Conservation (phyloP, 2,888 invertebrate species). For the Mythimna vitellina region DNA sequence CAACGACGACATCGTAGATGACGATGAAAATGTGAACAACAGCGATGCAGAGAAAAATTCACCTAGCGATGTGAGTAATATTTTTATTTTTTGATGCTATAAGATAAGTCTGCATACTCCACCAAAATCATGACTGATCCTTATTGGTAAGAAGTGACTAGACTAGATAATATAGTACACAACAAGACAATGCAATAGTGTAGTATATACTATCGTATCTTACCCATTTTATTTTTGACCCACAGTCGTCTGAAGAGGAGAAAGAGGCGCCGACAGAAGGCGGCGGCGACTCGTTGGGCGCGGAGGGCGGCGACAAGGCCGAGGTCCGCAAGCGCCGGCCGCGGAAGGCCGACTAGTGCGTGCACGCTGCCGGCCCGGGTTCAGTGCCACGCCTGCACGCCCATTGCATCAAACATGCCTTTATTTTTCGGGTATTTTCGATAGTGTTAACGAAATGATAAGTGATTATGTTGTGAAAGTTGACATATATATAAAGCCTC, state of each 20-base stretch:
- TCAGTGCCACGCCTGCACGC: constrained; percentile 17
- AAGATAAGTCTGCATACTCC: too few species aligned
- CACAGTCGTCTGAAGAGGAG: constrained; percentile 81
- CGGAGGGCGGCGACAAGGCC: constrained; percentile 72
- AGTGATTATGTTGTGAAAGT: background rate
- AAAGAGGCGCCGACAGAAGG: constrained; percentile 71
- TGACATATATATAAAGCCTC: too few species aligned
- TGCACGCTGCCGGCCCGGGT: constrained; percentile 35
- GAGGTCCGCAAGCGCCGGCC: constrained; percentile 94
- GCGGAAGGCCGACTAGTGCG: constrained; percentile 92
- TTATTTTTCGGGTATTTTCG: background rate
- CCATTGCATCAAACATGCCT: background rate
- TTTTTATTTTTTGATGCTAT: background rate
- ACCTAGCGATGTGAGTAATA: constrained; percentile 81
- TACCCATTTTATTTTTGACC: too few species aligned
- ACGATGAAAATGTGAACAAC: constrained; percentile 81
- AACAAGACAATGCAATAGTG: too few species aligned
- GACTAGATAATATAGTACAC: too few species aligned
- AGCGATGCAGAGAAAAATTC: constrained; percentile 90
- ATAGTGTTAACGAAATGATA: constrained; percentile 10
- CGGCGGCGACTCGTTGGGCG: constrained; percentile 64
- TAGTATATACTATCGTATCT: too few species aligned
- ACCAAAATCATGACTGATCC: too few species aligned
- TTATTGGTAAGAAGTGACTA: too few species aligned
- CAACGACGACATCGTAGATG: constrained; percentile 93